phyloP scores from a whole-genome alignment of 2,888 invertebrate genomes.

The Anthophora plumipes region DNA sequence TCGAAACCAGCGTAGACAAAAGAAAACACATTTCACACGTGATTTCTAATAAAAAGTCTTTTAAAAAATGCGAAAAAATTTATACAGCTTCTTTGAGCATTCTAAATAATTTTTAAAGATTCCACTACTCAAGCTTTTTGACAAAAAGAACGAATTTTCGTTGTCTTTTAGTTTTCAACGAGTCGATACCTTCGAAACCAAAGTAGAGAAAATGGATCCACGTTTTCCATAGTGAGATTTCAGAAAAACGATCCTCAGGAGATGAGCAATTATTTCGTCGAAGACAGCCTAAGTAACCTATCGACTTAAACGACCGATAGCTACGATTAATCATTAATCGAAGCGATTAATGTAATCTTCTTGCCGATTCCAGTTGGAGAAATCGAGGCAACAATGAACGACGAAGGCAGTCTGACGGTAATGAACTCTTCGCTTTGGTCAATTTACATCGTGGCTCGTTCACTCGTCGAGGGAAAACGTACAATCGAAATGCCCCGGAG shows the following conservation, averaged over 20 bases:
- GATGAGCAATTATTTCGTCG: background rate
- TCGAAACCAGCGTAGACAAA: too few species aligned
- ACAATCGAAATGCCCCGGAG: slow-evolving; percentile 55
- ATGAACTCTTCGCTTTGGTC: slow-evolving; percentile 34
- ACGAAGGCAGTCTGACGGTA: slow-evolving; percentile 13
- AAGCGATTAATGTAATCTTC: background rate
- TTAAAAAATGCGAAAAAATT: too few species aligned
- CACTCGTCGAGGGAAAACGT: slow-evolving; percentile 55
- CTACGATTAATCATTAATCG: background rate
- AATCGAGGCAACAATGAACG: slow-evolving; percentile 13
- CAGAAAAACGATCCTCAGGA: background rate
- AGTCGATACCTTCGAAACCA: too few species aligned
- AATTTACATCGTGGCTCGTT: slow-evolving; percentile 46
- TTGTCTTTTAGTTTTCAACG: too few species aligned
- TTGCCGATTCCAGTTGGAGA: background rate
- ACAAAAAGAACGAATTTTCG: too few species aligned
- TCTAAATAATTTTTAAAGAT: too few species aligned
- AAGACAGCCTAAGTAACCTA: background rate
- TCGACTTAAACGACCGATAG: background rate
- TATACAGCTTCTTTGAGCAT: too few species aligned
- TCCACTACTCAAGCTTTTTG: too few species aligned
- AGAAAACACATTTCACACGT: too few species aligned
- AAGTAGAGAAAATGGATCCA: too few species aligned
- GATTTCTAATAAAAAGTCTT: too few species aligned
- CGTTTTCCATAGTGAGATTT: too few species aligned